These are phyloP conservation scores for Notocelia uddmanniana DNA, from an alignment of 2,888 invertebrate genomes.

Conservation along the genomic window DNA sequence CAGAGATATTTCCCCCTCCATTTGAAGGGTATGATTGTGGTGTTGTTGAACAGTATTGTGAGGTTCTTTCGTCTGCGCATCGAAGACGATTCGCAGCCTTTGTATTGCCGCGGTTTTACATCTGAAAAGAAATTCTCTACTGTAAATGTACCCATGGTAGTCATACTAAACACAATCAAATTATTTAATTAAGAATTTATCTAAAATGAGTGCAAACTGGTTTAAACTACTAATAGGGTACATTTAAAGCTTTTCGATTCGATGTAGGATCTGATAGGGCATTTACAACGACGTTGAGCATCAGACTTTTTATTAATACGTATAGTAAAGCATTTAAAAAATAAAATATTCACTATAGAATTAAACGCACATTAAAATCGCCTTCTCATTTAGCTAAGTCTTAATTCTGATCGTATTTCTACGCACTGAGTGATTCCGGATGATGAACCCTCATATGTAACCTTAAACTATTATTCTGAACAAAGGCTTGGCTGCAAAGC, in stretches of 20 bases:
- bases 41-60: constrained; percentile 78
- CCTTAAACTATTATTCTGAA: constrained; percentile 67
- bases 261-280: neutral
- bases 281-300: neutral
- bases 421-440: constrained; percentile 51
- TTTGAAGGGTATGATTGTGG: constrained; percentile 78
- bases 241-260: constrained; percentile 65
- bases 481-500: constrained; percentile 66
- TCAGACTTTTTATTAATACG: constrained; percentile 5
- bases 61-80: constrained; percentile 77
- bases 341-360: neutral
- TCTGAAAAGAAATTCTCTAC: constrained; percentile 76
- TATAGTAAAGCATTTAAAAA: neutral
- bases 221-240: constrained; percentile 59
- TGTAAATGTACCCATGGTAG: constrained; percentile 79
- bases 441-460: constrained; percentile 69
- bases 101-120: constrained; percentile 72
- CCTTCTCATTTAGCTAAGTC: neutral
- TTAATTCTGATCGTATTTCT: neutral
- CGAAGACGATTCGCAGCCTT: constrained; percentile 73
- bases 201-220: constrained; percentile 46
- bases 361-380: neutral
- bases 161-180: constrained; percentile 26
- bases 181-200: constrained; percentile 40
- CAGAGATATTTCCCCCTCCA: constrained; percentile 82